Conservation (phyloP, 2,888 invertebrate genomes). For the Odontomyia ornata region DNA sequence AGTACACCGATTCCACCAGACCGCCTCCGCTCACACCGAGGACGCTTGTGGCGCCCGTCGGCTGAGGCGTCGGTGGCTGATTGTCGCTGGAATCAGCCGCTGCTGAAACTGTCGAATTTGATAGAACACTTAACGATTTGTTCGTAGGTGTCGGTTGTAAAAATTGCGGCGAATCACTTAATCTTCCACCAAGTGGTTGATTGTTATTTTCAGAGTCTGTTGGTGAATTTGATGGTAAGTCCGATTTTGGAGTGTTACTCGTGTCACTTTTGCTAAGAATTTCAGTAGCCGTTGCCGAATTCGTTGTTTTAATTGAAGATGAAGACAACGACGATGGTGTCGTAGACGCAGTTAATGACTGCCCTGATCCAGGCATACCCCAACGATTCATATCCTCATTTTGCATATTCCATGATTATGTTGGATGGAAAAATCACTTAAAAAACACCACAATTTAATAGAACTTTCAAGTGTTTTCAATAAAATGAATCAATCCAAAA, state of each 20-base stretch:
- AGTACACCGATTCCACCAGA: constrained; percentile 15
- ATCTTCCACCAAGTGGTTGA: constrained; percentile 59
- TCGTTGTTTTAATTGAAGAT: not conserved
- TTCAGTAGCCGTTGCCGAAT: not conserved
- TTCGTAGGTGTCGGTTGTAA: not conserved
- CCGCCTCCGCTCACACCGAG: constrained; percentile 20
- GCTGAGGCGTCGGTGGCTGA: constrained; percentile 64
- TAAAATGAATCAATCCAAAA: not conserved
- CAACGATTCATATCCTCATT: constrained; percentile 68
- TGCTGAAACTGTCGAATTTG: constrained; percentile 69
- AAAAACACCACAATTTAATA: too few relatives aligned
- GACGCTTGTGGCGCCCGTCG: constrained; percentile 52
- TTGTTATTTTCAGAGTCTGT: constrained; percentile 66
- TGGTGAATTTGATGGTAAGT: constrained; percentile 48
- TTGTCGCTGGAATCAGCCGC: constrained; percentile 80
- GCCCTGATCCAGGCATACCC: constrained; percentile 48
- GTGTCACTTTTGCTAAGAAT: constrained; percentile 66
- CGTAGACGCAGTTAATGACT: constrained; percentile 38
- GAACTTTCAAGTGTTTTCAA: too few relatives aligned
- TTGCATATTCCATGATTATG: constrained; percentile 67
- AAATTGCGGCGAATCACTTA: constrained; percentile 8
- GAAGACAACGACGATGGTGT: constrained; percentile 22
- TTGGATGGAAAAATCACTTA: too few relatives aligned
- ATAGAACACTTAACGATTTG: not conserved
- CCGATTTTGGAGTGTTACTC: constrained; percentile 68